Percentiles rank a stretch among this genome's conserved stretches.
These are phyloP conservation scores for Talpa occidentalis DNA, from an alignment of 2,113 vertebrate genomes.

Conservation along the genomic window DNA sequence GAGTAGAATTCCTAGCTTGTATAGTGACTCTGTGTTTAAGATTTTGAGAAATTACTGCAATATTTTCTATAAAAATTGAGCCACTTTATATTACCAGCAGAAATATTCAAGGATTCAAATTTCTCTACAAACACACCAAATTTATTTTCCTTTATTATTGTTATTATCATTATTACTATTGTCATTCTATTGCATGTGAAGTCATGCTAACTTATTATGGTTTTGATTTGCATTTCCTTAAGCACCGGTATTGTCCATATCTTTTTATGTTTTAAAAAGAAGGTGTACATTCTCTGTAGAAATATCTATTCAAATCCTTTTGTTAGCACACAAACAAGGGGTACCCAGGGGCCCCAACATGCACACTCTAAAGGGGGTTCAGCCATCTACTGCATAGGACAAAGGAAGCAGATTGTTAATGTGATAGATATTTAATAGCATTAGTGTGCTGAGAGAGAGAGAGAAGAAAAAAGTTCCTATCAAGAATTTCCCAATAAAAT, in stretches of 20 bases:
- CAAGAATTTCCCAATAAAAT: no score
- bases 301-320: background rate
- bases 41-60: background rate
- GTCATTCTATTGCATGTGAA: background rate
- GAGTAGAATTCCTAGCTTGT: no score
- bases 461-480: no score
- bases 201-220: background rate
- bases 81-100: background rate
- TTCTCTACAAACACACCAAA: background rate
- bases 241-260: background rate
- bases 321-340: no score
- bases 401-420: no score
- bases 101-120: background rate
- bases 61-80: background rate
- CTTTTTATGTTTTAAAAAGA: background rate
- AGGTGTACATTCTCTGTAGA: background rate
- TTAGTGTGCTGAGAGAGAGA: no score
- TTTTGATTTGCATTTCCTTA: background rate
- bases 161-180: background rate
- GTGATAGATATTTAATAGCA: no score
- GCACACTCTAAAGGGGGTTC: no score
- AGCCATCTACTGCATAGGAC: no score
- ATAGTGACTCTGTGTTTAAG: background rate
- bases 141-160: background rate
- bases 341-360: no score